Base-by-base conservation (phyloP, 2,113 vertebrate genomes). In the Leucosticte australis region DNA sequence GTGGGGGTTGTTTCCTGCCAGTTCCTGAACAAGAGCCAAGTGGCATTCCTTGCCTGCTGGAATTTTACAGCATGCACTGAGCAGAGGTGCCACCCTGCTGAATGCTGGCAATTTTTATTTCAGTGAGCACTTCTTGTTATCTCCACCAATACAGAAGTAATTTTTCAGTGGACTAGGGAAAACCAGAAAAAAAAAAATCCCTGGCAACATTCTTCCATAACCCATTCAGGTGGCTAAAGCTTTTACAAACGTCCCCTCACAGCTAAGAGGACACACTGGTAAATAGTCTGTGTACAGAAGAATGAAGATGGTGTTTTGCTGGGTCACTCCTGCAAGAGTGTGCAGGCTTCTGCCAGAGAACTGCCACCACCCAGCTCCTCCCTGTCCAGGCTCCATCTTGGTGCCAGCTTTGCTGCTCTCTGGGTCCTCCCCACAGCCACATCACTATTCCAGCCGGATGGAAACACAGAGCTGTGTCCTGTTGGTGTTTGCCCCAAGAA, bases 1-100 rank as follows among this genome's bases (percentile, higher is more conserved):
- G 88, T 83, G 71, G 80, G 90, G 90, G 85, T 50, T 95, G 73
- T 90, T 96, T 94, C 94, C 88, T 95, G 88, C 80, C 6, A 12
- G 49, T 8, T 84, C 70, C 76, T 93, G 88, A 89, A 90, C 52
- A 56, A 46, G 20, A 92, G 90, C 90, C 94, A 96, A 91, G 64
- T 7, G 16, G 89, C 76, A 62, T 90, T 92, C 79, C 90, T 94
- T 55, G 68, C 79, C 71, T 95, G 88, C 86, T 95, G 89, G 92
- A 94, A 96, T 97, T 96, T 94, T 83, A 90, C 88, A 94, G 89
- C 73, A 80, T 1, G 31, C 65, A 64, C 56, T 44, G 49, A 95
- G 64, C 75, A 76, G 79, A 64, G 81, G 55, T 94, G 92, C 86
- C 87, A 92, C 68, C 53, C 88, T 92, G 90, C 55, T 87, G 86